Evolutionary conservation across 2,797 vertebrate genomes (phyloP).

Genomic region (Siniperca undulata): DNA sequence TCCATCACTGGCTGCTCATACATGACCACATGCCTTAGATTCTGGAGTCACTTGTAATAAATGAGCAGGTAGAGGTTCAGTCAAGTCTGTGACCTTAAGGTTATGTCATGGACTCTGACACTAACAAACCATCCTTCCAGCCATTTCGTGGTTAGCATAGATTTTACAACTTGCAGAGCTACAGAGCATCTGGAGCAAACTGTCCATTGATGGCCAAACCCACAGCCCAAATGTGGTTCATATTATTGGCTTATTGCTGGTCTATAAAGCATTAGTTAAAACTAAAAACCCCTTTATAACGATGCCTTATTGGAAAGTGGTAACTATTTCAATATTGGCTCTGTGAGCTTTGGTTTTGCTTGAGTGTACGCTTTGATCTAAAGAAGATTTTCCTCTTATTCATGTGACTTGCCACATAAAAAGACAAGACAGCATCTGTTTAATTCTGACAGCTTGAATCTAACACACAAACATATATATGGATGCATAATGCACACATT

Average conservation of each 20-base stretch:
- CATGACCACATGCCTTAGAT: not conserved
- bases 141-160: not conserved
- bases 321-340: not conserved
- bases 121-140: not conserved
- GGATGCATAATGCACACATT: conserved; percentile 33
- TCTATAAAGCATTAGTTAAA: conserved; percentile 18
- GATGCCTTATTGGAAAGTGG: not conserved
- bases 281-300: not conserved
- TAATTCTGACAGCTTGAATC: conserved; percentile 56
- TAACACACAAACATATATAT: not conserved
- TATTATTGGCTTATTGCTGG: not conserved
- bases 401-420: conserved; percentile 7
- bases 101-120: not conserved
- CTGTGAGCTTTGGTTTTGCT: not conserved
- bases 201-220: not conserved
- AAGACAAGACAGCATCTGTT: conserved; percentile 31
- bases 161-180: not conserved
- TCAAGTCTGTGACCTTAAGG: too few relatives aligned
- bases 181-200: not conserved
- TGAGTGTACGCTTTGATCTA: conserved; percentile 44
- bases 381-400: conserved; percentile 25
- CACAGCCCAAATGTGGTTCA: not conserved
- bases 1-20: not conserved
- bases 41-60: not conserved
- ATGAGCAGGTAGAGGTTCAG: not conserved